Evolutionary conservation across 2,797 vertebrate species (phyloP).

Genomic region (Apogon talboti): DNA sequence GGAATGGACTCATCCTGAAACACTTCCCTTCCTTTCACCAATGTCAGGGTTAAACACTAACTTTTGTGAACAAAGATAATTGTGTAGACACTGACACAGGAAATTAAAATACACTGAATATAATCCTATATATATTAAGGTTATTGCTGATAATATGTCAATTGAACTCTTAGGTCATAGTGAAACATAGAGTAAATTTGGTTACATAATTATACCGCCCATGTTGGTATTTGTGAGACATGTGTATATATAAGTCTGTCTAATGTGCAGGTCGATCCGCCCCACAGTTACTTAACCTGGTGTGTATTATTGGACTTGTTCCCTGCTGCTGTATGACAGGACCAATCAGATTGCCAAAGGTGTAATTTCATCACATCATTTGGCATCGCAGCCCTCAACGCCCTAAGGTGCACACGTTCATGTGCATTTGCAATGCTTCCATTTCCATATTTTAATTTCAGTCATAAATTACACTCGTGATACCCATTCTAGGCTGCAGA

Average conservation of each 20-base stretch:
- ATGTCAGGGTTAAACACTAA: constrained; percentile 20
- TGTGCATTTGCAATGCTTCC: background rate
- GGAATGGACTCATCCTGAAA: constrained; percentile 22
- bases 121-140: background rate
- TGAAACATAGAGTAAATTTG: constrained; percentile 7
- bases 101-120: constrained; percentile 3
- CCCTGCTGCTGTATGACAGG: constrained; percentile 31
- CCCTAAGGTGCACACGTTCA: background rate
- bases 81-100: background rate
- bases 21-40: background rate
- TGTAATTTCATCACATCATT: constrained; percentile 50
- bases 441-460: background rate
- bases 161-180: constrained; percentile 18
- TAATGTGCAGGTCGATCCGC: constrained; percentile 11
- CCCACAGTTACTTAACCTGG: constrained; percentile 28
- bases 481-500: background rate
- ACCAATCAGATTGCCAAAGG: constrained; percentile 33
- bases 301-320: constrained; percentile 16
- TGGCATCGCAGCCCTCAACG: constrained; percentile 1
- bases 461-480: background rate
- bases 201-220: constrained; percentile 33
- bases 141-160: background rate
- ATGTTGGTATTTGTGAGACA: constrained; percentile 13
- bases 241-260: background rate
- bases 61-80: constrained; percentile 8